A percentile compares a stretch with the other conserved stretches of the same genome.
Evolutionary conservation across 2,888 invertebrate species (phyloP).

Genomic region (Eupithecia exiguata): DNA sequence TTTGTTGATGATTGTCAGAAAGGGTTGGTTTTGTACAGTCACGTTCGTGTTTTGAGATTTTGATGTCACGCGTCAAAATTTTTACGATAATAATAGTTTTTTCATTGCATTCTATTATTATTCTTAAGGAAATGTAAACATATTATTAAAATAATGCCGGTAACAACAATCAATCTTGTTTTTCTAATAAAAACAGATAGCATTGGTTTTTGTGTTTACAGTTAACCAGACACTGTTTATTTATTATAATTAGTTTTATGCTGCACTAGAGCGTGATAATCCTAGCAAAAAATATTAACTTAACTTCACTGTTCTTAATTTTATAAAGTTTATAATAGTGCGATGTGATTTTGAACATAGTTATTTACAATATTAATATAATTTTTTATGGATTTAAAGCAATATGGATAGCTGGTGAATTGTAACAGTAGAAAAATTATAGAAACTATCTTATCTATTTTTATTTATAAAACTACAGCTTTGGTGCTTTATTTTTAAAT

Average conservation of each 20-base stretch:
- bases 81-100: background rate
- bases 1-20: constrained; percentile 8
- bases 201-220: background rate
- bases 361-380: constrained; percentile 25
- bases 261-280: background rate
- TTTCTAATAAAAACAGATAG: background rate
- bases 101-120: background rate
- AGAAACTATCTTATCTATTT: background rate
- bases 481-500: constrained; percentile 9
- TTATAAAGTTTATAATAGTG: constrained; percentile 29
- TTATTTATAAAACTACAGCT: background rate
- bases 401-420: constrained; percentile 13
- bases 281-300: constrained; percentile 2
- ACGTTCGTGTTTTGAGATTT: background rate
- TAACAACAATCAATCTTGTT: background rate
- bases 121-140: background rate
- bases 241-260: background rate
- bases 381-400: constrained; percentile 18
- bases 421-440: background rate
- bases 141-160: background rate
- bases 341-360: constrained; percentile 30
- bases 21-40: constrained; percentile 13
- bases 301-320: background rate
- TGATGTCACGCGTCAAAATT: background rate
- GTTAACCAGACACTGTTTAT: background rate